phyloP scores from a whole-genome alignment of 2,113 vertebrate genomes.

The Nestor notabilis region DNA sequence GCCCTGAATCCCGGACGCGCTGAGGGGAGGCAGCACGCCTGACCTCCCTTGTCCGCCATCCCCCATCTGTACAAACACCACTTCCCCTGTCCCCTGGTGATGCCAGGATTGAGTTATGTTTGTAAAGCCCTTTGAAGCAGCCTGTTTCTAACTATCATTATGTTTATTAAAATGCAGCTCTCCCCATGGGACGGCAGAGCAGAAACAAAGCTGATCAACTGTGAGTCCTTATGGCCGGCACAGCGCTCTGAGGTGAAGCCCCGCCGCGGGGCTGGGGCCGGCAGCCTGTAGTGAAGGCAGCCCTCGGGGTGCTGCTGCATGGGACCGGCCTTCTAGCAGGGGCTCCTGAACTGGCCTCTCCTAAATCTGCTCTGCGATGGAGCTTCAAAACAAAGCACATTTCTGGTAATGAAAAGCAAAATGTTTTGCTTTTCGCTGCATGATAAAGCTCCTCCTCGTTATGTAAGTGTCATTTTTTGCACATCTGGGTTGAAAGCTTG shows the following conservation, averaged over 20 bases:
- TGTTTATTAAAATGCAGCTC: slow-evolving; percentile 49
- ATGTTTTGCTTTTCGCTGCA: not conserved
- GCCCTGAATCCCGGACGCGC: not conserved
- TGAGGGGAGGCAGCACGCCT: not conserved
- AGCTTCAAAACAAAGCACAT: not conserved
- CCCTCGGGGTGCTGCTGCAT: not conserved
- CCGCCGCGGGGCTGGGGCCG: not conserved
- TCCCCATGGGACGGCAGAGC: not conserved
- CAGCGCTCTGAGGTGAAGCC: not conserved
- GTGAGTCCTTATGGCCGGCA: not conserved
- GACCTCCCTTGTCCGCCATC: not conserved
- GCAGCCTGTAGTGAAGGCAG: not conserved
- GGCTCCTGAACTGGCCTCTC: not conserved
- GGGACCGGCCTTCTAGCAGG: not conserved
- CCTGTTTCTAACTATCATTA: not conserved
- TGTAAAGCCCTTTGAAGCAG: slow-evolving; percentile 44
- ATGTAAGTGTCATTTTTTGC: not conserved
- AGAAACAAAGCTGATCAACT: not conserved
- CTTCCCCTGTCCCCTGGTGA: not conserved
- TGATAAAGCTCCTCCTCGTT: not conserved
- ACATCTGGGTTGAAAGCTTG: not conserved
- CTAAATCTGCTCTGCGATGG: not conserved
- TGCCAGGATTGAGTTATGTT: slow-evolving; percentile 5
- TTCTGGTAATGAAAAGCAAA: not conserved
- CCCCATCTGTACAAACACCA: slow-evolving; percentile 61